Conservation (phyloP, 1,140 invertebrate genomes). For the Leptoteleia sp. region DNA sequence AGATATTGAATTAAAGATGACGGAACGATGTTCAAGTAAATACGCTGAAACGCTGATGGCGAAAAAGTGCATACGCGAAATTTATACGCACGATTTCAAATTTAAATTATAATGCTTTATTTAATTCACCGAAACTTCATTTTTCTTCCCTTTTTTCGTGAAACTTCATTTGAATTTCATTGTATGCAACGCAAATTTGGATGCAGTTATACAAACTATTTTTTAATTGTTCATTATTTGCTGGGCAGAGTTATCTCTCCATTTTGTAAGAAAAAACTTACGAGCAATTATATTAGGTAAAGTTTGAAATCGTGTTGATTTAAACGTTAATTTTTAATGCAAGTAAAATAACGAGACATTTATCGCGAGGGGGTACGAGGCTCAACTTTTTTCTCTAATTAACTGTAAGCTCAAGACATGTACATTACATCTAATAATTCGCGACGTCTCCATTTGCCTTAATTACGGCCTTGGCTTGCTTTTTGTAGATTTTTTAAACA, state of each 20-base stretch:
- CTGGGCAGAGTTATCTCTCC: background rate
- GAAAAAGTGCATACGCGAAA: too few relatives aligned
- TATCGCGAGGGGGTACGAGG: background rate
- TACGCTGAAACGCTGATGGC: too few relatives aligned
- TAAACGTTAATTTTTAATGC: slow-evolving; percentile 2
- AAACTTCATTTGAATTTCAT: slow-evolving; percentile 1
- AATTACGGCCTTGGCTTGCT: slow-evolving; percentile 6
- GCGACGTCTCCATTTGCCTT: slow-evolving; percentile 16
- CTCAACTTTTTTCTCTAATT: slow-evolving; percentile 4
- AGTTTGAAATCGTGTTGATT: slow-evolving; percentile 3
- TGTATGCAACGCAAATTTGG: background rate
- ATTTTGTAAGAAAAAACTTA: background rate
- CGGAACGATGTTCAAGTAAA: too few relatives aligned
- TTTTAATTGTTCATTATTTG: background rate
- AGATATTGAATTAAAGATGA: too few relatives aligned
- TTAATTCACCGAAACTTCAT: background rate
- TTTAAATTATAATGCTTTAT: too few relatives aligned
- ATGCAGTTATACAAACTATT: background rate
- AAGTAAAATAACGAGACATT: background rate
- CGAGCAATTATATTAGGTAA: background rate
- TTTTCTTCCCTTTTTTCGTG: background rate
- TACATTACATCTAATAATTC: slow-evolving; percentile 13
- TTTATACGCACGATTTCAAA: too few relatives aligned
- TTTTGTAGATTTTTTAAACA: slow-evolving; percentile 13
- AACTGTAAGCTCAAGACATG: background rate